Conservation (phyloP, 2,797 vertebrate genomes). For the Neomorphus geoffroyi region DNA sequence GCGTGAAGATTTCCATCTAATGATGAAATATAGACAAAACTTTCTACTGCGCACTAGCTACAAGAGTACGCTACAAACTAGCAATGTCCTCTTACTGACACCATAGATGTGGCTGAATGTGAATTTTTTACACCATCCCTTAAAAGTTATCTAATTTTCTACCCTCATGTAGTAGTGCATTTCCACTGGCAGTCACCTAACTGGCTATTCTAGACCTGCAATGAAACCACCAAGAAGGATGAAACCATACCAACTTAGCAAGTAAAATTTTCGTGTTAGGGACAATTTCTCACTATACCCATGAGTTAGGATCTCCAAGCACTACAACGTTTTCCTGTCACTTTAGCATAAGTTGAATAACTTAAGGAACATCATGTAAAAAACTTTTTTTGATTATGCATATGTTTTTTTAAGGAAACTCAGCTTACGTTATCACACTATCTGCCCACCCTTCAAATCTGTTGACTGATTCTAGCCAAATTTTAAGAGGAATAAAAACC, state of each 20-base stretch:
- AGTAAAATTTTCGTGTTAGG: not conserved
- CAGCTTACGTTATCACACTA: conserved; percentile 1
- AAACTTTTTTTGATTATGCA: not conserved
- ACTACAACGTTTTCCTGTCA: not conserved
- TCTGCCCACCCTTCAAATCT: not conserved
- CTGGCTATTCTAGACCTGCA: not conserved
- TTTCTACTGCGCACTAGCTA: not conserved
- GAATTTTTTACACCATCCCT: not conserved
- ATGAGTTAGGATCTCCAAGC: not conserved
- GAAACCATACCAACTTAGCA: not conserved
- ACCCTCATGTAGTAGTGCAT: not conserved
- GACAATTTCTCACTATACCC: not conserved
- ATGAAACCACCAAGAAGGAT: not conserved
- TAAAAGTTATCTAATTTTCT: not conserved
- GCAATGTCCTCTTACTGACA: not conserved
- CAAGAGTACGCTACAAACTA: not conserved
- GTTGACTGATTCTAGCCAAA: not conserved
- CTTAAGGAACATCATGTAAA: not conserved
- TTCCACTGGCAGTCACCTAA: not conserved
- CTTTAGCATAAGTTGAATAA: not conserved
- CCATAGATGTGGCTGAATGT: not conserved
- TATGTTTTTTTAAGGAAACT: not conserved
- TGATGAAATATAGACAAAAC: not conserved
- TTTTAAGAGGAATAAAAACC: not conserved
- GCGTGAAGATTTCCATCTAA: not conserved